A percentile compares a stretch with the other conserved stretches of the same genome.
These are phyloP conservation scores for Falco cherrug DNA, from an alignment of 2,797 vertebrate species.

Conservation along the genomic window DNA sequence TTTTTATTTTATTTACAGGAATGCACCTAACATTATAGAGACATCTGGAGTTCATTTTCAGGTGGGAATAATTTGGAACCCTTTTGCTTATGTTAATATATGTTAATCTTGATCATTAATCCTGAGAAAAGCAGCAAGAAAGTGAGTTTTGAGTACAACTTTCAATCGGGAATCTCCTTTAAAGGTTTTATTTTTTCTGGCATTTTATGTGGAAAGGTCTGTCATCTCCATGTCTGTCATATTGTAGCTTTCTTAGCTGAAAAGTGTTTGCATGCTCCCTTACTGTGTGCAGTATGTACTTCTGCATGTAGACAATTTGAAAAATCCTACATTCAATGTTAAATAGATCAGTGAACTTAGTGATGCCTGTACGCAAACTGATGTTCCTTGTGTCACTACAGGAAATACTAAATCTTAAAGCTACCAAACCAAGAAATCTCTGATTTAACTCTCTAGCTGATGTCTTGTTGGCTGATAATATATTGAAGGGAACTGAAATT, in stretches of 20 bases:
- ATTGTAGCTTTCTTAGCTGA: neutral
- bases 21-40: conserved; percentile 93
- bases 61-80: conserved; percentile 76
- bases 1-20: conserved; percentile 75
- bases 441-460: neutral
- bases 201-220: neutral
- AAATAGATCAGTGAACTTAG: neutral
- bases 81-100: neutral
- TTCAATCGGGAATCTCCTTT: neutral
- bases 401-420: neutral
- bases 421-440: neutral
- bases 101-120: neutral
- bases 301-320: neutral
- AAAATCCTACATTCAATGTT: neutral
- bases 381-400: neutral
- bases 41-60: conserved; percentile 98
- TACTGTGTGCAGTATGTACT: neutral
- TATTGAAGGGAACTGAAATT: neutral
- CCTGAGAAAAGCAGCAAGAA: neutral
- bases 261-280: neutral
- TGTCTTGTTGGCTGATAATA: neutral
- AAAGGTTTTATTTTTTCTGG: neutral
- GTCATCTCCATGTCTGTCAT: neutral
- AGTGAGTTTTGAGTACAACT: neutral
- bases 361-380: neutral